Evolutionary conservation across 2,888 invertebrate genomes (phyloP).

Genomic region (Polyommatus icarus): DNA sequence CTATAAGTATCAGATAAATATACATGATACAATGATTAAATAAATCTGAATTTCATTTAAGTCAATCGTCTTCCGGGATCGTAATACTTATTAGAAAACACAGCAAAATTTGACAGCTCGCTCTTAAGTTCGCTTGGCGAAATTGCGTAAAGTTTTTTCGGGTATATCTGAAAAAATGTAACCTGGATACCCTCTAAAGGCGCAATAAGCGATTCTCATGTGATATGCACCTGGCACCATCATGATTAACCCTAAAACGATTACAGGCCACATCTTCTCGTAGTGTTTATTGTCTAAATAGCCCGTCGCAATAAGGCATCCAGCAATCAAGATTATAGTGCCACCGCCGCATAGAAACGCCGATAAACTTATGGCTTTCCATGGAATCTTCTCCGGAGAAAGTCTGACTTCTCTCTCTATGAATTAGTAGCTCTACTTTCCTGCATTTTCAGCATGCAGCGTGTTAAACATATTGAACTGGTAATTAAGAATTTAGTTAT

Average conservation of each 20-base stretch:
- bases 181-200: slow-evolving; percentile 90
- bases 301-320: slow-evolving; percentile 89
- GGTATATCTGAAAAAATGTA: slow-evolving; percentile 94
- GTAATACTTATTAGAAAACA: no score
- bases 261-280: slow-evolving; percentile 93
- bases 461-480: no score
- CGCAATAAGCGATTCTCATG: slow-evolving; percentile 91
- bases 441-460: no score
- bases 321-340: slow-evolving; percentile 85
- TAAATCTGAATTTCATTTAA: no score
- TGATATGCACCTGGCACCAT: slow-evolving; percentile 96
- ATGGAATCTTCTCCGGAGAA: slow-evolving; percentile 88
- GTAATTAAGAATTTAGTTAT: background rate
- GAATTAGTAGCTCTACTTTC: no score
- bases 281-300: slow-evolving; percentile 91
- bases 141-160: slow-evolving; percentile 63
- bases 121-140: no score
- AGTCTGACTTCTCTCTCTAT: no score
- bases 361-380: slow-evolving; percentile 91
- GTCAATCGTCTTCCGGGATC: no score
- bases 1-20: no score
- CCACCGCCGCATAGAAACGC: slow-evolving; percentile 89
- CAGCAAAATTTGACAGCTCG: no score
- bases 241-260: slow-evolving; percentile 92
- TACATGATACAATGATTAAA: no score